Evolutionary conservation across 2,113 vertebrate species (phyloP), one percentile per base, ranked within the genome.

Genomic region (Carollia perspicillata): DNA sequence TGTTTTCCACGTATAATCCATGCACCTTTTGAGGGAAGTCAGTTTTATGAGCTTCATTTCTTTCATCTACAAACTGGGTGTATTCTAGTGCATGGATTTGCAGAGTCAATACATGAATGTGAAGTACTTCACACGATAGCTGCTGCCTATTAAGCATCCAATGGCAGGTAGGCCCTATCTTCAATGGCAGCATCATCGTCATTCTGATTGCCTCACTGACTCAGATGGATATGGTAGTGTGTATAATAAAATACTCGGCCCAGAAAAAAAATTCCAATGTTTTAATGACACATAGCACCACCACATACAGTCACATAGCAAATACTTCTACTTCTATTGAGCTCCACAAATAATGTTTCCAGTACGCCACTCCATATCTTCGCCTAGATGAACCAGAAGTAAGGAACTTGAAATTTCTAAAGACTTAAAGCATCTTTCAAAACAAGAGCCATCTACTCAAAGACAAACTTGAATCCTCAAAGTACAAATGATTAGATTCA

Each of bases 111-210:
- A 3, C 2, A 1, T 8, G 14, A 22, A 44, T 12, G 33, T 42
- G n/a, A 72, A 53, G 74, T 26, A 8, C 65, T 53, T 49, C 37
- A 44, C 42, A 16, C 12, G 3, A 0, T 20, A 49, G 28, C 30
- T 35, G 6, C 0, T 2, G 1, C 55, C 1, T 33, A 2, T 8
- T 2, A 2, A 44, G 53, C 47, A 0, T 40, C 17, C 37, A 1
- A 3, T 2, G 4, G 55, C 14, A 1, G 79, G 5, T 8, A 2
- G 89, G 26, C 1, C 6, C 17, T 2, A 1, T 18, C 18, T 28
- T 8, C 8, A 8, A 22, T 47, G 37, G 9, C 2, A 0, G 30
- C 23, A 2, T 2, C 66, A 0, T 2, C 13, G 3, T 10, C 9
- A 0, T 20, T 11, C 6, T 4, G 6, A 4, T 42, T 55, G 65